These are phyloP conservation scores for Pheosia gnoma DNA, from an alignment of 2,888 invertebrate species.

Conservation along the genomic window DNA sequence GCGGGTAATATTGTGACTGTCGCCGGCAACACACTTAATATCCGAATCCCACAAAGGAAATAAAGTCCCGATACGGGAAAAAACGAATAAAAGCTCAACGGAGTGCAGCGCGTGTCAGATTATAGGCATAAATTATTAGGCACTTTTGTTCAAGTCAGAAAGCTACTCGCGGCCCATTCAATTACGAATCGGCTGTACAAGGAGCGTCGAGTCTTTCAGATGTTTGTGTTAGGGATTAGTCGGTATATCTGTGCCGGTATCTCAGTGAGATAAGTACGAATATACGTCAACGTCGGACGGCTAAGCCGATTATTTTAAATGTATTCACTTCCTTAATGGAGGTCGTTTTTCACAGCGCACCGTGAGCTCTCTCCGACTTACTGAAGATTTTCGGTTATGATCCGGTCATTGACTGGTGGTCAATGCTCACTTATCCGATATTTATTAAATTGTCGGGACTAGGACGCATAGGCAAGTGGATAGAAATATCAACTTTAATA, in stretches of 20 bases:
- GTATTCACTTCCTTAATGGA: constrained; percentile 85
- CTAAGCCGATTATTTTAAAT: constrained; percentile 85
- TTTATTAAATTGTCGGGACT: constrained; percentile 70
- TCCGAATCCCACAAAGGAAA: constrained; percentile 71
- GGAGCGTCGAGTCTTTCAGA: constrained; percentile 81
- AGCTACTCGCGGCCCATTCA: constrained; percentile 75
- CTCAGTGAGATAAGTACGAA: constrained; percentile 83
- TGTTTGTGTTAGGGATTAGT: constrained; percentile 83
- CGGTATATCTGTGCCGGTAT: constrained; percentile 82
- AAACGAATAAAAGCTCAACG: constrained; percentile 67
- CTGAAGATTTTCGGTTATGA: constrained; percentile 82
- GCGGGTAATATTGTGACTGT: constrained; percentile 77
- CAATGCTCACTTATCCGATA: constrained; percentile 68
- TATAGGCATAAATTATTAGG: constrained; percentile 83
- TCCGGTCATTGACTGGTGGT: constrained; percentile 80
- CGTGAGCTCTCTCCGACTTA: constrained; percentile 70
- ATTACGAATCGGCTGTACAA: constrained; percentile 77
- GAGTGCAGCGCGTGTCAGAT: constrained; percentile 75
- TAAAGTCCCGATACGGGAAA: constrained; percentile 59
- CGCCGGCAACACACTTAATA: constrained; percentile 70
- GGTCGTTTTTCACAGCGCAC: constrained; percentile 80
- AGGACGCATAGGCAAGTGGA: constrained; percentile 44
- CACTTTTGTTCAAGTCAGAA: constrained; percentile 81
- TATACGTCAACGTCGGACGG: constrained; percentile 84
- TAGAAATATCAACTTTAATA: constrained; percentile 47